phyloP scores from a whole-genome alignment of 2,113 vertebrate species.

The Lagenorhynchus albirostris region DNA sequence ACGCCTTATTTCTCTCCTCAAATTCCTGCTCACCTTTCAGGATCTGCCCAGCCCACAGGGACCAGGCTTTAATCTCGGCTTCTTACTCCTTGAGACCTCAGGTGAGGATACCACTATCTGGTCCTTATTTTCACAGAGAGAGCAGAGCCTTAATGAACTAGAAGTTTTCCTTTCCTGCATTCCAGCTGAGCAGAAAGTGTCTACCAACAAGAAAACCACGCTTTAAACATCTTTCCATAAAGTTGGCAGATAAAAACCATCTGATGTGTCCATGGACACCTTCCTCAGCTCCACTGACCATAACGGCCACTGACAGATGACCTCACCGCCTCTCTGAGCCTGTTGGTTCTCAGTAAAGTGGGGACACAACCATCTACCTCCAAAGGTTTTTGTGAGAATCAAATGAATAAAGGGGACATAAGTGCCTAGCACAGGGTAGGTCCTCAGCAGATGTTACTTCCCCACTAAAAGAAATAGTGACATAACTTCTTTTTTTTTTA shows the following conservation, averaged over 20 bases:
- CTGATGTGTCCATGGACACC: neutral
- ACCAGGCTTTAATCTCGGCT: neutral
- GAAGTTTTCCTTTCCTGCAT: neutral
- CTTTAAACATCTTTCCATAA: neutral
- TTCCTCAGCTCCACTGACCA: neutral
- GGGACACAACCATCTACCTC: neutral
- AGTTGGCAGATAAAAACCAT: neutral
- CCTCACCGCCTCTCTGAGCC: neutral
- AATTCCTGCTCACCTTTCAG: neutral
- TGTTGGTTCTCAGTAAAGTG: neutral
- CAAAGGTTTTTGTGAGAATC: neutral
- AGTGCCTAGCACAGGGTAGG: neutral
- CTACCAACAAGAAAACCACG: neutral
- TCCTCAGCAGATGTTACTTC: neutral
- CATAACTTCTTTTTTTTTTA: neutral
- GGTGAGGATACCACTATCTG: neutral
- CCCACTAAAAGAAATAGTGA: neutral
- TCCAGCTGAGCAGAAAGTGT: neutral
- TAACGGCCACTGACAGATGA: neutral
- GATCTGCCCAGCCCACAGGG: neutral
- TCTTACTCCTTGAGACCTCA: neutral
- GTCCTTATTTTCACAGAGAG: neutral
- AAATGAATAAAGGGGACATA: neutral
- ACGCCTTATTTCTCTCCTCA: neutral
- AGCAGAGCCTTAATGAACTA: neutral